Percentiles rank a stretch among this genome's conserved stretches.
Evolutionary conservation across 2,888 invertebrate genomes (phyloP).

Genomic region (Coelinius sp.): DNA sequence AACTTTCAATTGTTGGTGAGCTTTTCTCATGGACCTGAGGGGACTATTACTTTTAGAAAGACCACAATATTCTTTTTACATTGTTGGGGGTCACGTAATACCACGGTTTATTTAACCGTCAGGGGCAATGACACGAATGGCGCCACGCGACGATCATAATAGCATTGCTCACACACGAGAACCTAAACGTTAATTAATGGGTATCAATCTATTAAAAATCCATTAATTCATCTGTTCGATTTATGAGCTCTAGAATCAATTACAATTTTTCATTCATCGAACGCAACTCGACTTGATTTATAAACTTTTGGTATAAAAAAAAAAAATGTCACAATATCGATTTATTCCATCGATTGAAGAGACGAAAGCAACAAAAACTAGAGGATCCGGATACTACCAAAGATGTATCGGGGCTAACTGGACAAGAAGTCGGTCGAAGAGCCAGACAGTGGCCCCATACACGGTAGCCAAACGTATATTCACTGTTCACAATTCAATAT

Average conservation of each 20-base stretch:
- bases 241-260: neutral
- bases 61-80: neutral
- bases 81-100: slow-evolving; percentile 19
- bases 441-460: slow-evolving; percentile 4
- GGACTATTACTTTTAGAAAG: neutral
- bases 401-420: slow-evolving; percentile 11
- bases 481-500: slow-evolving; percentile 2
- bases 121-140: slow-evolving; percentile 22
- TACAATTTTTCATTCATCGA: neutral
- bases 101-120: slow-evolving; percentile 18
- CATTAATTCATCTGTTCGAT: neutral
- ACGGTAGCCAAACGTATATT: neutral
- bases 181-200: neutral
- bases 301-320: neutral
- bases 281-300: neutral
- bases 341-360: neutral
- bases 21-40: neutral
- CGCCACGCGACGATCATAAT: slow-evolving; percentile 17
- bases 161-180: neutral
- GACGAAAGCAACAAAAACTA: neutral
- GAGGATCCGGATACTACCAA: slow-evolving; percentile 10
- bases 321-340: neutral
- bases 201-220: neutral
- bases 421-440: slow-evolving; percentile 12
- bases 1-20: neutral